Conservation (phyloP, 23 tunicate species). For the Botrylloides violaceus region DNA sequence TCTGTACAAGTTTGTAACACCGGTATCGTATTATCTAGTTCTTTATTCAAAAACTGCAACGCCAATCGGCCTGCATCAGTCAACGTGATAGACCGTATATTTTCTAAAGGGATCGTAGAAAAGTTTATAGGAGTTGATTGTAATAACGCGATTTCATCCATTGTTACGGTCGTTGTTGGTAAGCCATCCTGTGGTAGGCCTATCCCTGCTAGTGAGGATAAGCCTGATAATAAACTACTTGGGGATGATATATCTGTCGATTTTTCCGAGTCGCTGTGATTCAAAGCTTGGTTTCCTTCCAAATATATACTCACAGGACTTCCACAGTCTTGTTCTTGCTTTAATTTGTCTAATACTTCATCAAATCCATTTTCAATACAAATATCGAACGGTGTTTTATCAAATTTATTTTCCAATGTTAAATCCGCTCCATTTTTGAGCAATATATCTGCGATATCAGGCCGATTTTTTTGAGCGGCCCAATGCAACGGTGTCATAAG, state of each 20-base stretch:
- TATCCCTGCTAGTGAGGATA: slow-evolving; percentile 3
- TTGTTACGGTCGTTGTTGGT: neutral
- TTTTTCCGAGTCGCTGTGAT: neutral
- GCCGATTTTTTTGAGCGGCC: slow-evolving; percentile 45
- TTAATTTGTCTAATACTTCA: neutral
- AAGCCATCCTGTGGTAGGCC: neutral
- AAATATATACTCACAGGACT: neutral
- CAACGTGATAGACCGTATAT: neutral
- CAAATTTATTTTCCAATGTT: slow-evolving; percentile 31
- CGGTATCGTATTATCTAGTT: neutral
- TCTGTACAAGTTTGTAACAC: neutral
- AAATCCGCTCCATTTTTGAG: slow-evolving; percentile 42
- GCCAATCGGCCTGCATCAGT: slow-evolving; percentile 18
- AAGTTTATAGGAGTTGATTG: neutral
- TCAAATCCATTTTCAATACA: slow-evolving; percentile 3
- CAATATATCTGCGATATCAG: slow-evolving; percentile 27
- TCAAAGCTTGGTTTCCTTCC: neutral
- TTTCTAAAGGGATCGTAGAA: neutral
- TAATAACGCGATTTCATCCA: slow-evolving; percentile 4
- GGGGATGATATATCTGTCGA: neutral
- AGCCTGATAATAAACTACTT: neutral
- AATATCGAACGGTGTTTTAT: slow-evolving; percentile 11
- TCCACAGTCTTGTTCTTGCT: neutral
- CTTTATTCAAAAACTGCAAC: slow-evolving; percentile 16
- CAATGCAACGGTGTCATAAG: slow-evolving; percentile 71